Percentiles rank a stretch among this genome's conserved stretches.
Evolutionary conservation across 2,888 invertebrate genomes (phyloP).

Genomic region (Crematogaster levior): DNA sequence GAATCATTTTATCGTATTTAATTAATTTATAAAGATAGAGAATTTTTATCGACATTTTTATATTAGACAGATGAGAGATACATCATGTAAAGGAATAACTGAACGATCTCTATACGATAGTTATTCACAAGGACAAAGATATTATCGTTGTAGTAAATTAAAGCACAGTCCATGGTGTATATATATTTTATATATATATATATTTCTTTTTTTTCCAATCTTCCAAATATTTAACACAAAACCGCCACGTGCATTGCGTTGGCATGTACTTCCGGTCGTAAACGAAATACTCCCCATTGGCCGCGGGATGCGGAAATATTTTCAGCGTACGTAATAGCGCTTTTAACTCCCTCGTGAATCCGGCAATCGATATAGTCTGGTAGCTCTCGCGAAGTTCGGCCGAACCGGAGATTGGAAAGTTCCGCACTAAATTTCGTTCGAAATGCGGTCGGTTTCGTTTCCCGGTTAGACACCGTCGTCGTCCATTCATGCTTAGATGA

Average conservation of each 20-base stretch:
- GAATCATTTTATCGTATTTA: neutral
- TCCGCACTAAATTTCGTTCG: slow-evolving; percentile 40
- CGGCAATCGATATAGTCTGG: slow-evolving; percentile 32
- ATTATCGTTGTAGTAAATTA: neutral
- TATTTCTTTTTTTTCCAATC: no score
- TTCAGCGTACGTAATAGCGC: slow-evolving; percentile 24
- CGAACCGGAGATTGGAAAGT: slow-evolving; percentile 43
- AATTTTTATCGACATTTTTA: neutral
- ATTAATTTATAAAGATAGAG: neutral
- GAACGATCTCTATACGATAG: neutral
- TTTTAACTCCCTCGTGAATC: slow-evolving; percentile 36
- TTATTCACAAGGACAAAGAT: neutral
- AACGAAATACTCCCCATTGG: neutral
- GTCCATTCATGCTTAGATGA: slow-evolving; percentile 18
- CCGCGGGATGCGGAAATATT: slow-evolving; percentile 18
- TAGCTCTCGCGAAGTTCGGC: slow-evolving; percentile 18
- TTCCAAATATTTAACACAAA: slow-evolving; percentile 5
- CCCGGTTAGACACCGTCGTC: slow-evolving; percentile 8
- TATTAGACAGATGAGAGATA: neutral
- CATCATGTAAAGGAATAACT: neutral
- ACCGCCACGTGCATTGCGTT: neutral
- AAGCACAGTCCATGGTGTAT: neutral
- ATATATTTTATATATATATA: no score
- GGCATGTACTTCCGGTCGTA: slow-evolving; percentile 7
- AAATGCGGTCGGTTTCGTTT: slow-evolving; percentile 40